Evolutionary conservation across 2,797 vertebrate species (phyloP).

Genomic region (Harpagifer antarcticus): DNA sequence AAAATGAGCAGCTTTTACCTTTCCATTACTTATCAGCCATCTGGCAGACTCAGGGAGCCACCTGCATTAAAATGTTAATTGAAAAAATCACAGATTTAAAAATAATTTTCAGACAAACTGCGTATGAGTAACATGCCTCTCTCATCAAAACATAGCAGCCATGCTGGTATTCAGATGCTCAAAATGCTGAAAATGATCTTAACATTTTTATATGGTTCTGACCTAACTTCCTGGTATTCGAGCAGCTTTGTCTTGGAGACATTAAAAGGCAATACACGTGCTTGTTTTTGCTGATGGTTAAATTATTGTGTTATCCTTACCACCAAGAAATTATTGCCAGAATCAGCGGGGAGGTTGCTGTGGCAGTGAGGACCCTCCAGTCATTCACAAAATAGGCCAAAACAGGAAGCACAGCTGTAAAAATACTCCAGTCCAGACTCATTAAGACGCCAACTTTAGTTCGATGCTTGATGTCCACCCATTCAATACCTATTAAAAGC

Average conservation of each 20-base stretch:
- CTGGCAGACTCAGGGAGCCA: constrained; percentile 82
- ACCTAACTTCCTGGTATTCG: not conserved
- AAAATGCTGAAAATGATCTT: not conserved
- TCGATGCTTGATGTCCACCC: constrained; percentile 73
- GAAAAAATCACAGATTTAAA: not conserved
- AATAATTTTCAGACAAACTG: no score
- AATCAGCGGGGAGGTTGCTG: constrained; percentile 81
- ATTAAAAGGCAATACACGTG: not conserved
- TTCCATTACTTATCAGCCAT: constrained; percentile 80
- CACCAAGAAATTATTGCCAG: constrained; percentile 84
- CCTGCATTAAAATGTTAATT: constrained; percentile 42
- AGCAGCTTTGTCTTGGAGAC: not conserved
- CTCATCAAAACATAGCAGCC: no score
- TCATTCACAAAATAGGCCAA: constrained; percentile 78
- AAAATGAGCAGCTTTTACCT: constrained; percentile 67
- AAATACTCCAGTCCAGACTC: constrained; percentile 75
- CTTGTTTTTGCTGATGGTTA: not conserved
- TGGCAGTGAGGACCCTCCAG: constrained; percentile 75
- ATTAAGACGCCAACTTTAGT: constrained; percentile 60
- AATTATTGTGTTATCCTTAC: constrained; percentile 75
- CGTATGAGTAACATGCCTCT: no score
- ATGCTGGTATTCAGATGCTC: no score
- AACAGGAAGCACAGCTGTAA: constrained; percentile 54
- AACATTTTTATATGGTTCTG: not conserved
- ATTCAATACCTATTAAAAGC: constrained; percentile 73